Conservation (phyloP, 2,113 vertebrate species). For the Ceuthmochares aereus region DNA sequence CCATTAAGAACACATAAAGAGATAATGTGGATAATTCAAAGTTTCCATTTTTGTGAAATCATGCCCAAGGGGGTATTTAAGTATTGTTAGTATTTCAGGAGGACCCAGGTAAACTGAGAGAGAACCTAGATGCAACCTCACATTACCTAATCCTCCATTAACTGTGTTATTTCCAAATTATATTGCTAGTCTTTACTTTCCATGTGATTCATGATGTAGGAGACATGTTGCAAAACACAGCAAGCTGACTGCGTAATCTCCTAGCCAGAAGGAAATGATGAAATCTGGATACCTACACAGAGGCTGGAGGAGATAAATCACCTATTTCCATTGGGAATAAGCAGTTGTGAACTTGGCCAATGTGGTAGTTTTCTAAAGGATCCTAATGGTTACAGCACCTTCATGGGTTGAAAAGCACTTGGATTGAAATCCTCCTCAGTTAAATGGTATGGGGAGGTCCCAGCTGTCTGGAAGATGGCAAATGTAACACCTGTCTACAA, state of each 20-base stretch:
- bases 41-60: slow-evolving; percentile 26
- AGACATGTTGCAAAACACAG: neutral
- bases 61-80: neutral
- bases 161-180: neutral
- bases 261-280: neutral
- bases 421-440: neutral
- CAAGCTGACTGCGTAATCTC: neutral
- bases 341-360: neutral
- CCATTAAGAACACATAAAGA: neutral
- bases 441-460: neutral
- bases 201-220: neutral
- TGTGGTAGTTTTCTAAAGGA: neutral
- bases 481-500: too few relatives aligned
- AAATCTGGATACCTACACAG: neutral
- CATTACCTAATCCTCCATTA: slow-evolving; percentile 13
- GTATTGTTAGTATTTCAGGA: neutral
- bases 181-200: neutral
- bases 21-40: neutral
- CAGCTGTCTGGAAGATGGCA: too few relatives aligned
- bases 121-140: neutral
- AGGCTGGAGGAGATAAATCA: neutral
- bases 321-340: neutral
- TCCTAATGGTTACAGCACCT: neutral
- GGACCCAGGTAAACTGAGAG: neutral
- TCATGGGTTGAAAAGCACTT: neutral